Evolutionary conservation across 2,888 invertebrate species (phyloP).

Genomic region (Drosophila barbarae): DNA sequence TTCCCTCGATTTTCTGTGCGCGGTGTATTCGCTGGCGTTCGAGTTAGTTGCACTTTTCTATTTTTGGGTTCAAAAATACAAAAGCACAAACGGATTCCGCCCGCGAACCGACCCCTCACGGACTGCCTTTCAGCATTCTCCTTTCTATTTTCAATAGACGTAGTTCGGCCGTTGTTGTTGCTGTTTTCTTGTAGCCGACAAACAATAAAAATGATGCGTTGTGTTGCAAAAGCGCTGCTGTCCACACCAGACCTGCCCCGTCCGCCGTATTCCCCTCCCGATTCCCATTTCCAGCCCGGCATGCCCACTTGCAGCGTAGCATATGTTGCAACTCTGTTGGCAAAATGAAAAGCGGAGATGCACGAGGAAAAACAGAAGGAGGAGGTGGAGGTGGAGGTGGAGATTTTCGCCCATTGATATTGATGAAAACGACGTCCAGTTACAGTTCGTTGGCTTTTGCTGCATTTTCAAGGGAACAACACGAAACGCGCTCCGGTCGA

Average conservation of each 20-base stretch:
- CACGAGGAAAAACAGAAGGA: conserved; percentile 29
- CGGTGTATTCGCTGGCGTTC: conserved; percentile 2
- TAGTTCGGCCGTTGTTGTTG: conserved; percentile 48
- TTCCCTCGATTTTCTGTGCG: conserved; percentile 36
- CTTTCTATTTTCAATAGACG: conserved; percentile 70
- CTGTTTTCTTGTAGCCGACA: conserved; percentile 50
- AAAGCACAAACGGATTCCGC: conserved; percentile 60
- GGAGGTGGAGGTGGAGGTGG: conserved; percentile 2
- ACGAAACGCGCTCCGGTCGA: conserved; percentile 37
- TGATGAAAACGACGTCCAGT: conserved; percentile 73
- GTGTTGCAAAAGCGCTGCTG: conserved; percentile 67
- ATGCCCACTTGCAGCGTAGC: conserved; percentile 31
- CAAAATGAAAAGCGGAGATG: conserved; percentile 35
- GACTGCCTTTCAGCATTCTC: conserved; percentile 63
- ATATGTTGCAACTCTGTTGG: conserved; percentile 67
- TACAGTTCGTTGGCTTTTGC: conserved; percentile 70
- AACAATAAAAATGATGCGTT: conserved; percentile 72
- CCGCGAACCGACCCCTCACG: conserved; percentile 11
- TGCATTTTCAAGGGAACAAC: conserved; percentile 64
- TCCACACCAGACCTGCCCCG: conserved; percentile 51
- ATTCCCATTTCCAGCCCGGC: conserved; percentile 4
- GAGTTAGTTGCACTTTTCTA: conserved; percentile 57
- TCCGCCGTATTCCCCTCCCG: background rate
- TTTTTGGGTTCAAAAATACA: conserved; percentile 69
- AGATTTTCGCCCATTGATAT: conserved; percentile 64